phyloP scores from a whole-genome alignment of 1,140 invertebrate genomes.

The Drosophila ambigua region DNA sequence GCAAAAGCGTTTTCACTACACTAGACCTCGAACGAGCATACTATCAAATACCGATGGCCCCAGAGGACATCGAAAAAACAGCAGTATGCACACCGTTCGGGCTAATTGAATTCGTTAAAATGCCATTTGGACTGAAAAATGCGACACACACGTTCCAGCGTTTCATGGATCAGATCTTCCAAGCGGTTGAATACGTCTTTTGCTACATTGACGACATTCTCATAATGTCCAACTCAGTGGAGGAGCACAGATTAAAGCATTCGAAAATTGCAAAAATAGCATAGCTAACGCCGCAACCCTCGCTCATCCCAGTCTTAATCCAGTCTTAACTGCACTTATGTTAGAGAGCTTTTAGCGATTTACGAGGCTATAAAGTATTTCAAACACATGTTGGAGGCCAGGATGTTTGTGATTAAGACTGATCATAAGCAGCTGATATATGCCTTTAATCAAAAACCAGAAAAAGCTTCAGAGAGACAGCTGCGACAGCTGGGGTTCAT shows the following conservation, averaged over 20 bases:
- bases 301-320: too few relatives aligned
- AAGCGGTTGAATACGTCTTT: not conserved
- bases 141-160: not conserved
- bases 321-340: not conserved
- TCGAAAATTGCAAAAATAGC: too few relatives aligned
- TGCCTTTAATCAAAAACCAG: not conserved
- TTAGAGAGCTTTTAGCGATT: not conserved
- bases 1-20: constrained; percentile 20
- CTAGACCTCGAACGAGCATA: constrained; percentile 13
- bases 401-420: not conserved
- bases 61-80: constrained; percentile 7
- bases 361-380: not conserved
- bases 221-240: not conserved
- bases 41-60: constrained; percentile 11
- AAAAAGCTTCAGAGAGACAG: not conserved
- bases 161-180: not conserved
- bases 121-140: too few relatives aligned
- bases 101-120: not conserved
- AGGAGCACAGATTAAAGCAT: not conserved
- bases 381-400: not conserved
- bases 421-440: not conserved
- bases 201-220: not conserved
- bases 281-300: too few relatives aligned
- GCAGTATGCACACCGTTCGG: not conserved
- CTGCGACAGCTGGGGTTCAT: too few relatives aligned